Percentiles rank a stretch among this genome's conserved stretches.
Evolutionary conservation across 2,888 invertebrate species (phyloP).

Genomic region (Congeria kusceri): DNA sequence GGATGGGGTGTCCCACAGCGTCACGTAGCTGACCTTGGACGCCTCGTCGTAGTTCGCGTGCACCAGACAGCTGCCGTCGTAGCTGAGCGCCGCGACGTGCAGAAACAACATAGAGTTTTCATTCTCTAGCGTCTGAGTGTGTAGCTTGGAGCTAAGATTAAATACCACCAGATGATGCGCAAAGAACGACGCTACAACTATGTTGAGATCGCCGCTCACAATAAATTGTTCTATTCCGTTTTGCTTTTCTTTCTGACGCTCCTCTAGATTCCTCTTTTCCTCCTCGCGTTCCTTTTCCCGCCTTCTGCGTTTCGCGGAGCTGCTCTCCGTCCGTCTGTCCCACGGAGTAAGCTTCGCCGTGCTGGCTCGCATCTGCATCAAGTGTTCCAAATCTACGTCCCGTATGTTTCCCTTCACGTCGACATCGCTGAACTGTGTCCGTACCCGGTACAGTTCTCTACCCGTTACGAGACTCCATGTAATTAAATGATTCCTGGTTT

Average conservation of each 20-base stretch:
- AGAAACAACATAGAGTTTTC: constrained; percentile 82
- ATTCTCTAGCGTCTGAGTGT: constrained; percentile 80
- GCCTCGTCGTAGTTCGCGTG: constrained; percentile 83
- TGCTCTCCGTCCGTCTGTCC: constrained; percentile 80
- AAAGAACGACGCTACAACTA: constrained; percentile 83
- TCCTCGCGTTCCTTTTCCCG: constrained; percentile 74
- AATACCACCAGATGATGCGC: constrained; percentile 84
- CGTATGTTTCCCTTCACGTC: constrained; percentile 54
- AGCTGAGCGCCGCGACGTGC: constrained; percentile 79
- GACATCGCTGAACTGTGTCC: constrained; percentile 75
- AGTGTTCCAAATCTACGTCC: constrained; percentile 58
- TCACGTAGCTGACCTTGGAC: constrained; percentile 82
- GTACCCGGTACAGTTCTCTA: constrained; percentile 78
- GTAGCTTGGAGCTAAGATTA: constrained; percentile 77
- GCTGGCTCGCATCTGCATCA: constrained; percentile 59
- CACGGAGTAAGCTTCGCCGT: constrained; percentile 82
- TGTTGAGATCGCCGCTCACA: constrained; percentile 79
- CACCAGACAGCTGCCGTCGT: constrained; percentile 80
- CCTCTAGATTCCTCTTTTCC: constrained; percentile 73
- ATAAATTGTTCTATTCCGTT: constrained; percentile 83
- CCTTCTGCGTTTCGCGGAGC: constrained; percentile 70
- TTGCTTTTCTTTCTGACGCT: constrained; percentile 79
- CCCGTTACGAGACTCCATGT: constrained; percentile 82
- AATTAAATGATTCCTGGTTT: constrained; percentile 82
- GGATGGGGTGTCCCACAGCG: constrained; percentile 81